phyloP scores from a whole-genome alignment of 2,888 invertebrate species.

The Lasioglossum leucozonium region DNA sequence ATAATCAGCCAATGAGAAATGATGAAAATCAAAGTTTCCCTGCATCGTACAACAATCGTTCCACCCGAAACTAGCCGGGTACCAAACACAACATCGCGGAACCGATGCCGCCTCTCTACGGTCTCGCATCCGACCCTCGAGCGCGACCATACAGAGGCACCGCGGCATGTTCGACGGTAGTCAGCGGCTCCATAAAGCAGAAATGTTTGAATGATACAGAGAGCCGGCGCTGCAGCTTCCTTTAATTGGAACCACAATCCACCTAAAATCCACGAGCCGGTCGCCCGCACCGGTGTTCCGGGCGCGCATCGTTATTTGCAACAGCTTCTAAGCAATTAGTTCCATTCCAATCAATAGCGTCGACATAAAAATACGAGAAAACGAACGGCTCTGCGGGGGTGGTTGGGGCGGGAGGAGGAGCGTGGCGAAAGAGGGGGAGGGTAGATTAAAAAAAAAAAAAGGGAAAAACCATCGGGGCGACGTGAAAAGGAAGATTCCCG shows the following conservation, averaged over 20 bases:
- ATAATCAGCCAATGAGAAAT: neutral
- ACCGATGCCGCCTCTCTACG: neutral
- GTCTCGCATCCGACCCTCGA: neutral
- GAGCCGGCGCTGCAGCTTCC: conserved; percentile 1
- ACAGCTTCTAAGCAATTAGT: conserved; percentile 25
- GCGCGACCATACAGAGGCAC: neutral
- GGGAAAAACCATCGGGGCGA: conserved; percentile 9
- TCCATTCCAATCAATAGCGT: conserved; percentile 13
- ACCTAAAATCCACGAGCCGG: neutral
- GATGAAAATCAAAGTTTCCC: neutral
- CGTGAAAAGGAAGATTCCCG: conserved; percentile 7
- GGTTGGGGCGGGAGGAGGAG: neutral
- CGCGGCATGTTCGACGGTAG: neutral
- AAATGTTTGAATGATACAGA: conserved; percentile 8
- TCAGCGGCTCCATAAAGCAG: neutral
- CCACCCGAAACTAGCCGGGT: neutral
- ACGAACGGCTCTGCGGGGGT: neutral
- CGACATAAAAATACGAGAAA: conserved; percentile 18
- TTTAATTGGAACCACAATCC: conserved; percentile 17
- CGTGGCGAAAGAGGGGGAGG: neutral
- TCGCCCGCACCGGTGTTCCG: neutral
- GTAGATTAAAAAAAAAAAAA: conserved; percentile 3
- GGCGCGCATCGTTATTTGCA: conserved; percentile 18
- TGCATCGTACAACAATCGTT: neutral
- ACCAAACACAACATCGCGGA: neutral